phyloP scores from a whole-genome alignment of 1,140 invertebrate species.

The Mactra quadrangularis region DNA sequence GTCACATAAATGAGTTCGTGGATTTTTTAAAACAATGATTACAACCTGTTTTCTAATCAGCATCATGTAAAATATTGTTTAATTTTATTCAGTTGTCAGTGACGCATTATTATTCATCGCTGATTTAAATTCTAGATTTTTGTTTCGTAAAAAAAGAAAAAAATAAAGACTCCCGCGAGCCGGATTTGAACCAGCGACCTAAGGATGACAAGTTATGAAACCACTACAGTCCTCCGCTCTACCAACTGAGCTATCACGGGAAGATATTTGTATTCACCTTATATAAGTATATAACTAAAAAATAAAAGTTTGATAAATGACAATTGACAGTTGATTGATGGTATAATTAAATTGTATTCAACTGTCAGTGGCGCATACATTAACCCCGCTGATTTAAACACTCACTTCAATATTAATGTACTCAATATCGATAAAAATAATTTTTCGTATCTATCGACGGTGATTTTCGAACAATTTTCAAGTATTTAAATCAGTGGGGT shows the following conservation, averaged over 20 bases:
- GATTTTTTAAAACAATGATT: not conserved
- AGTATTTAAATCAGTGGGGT: too few species aligned
- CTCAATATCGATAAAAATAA: not conserved
- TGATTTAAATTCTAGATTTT: not conserved
- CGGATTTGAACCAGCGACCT: constrained; percentile 52
- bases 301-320: not conserved
- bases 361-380: too few species aligned
- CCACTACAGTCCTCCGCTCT: constrained; percentile 77
- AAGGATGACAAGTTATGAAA: constrained; percentile 22
- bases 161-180: constrained; percentile 32
- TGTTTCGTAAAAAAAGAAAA: not conserved
- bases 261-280: not conserved
- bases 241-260: constrained; percentile 76
- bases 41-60: not conserved
- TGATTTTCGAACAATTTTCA: too few species aligned
- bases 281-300: not conserved
- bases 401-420: too few species aligned
- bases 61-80: not conserved
- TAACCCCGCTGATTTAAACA: too few species aligned
- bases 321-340: not conserved
- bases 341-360: too few species aligned
- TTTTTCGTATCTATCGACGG: too few species aligned
- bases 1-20: constrained; percentile 1
- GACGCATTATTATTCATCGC: not conserved
- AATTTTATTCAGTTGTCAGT: not conserved